phyloP scores from a whole-genome alignment of 1,140 invertebrate genomes.

The Leptonema lineaticorne region DNA sequence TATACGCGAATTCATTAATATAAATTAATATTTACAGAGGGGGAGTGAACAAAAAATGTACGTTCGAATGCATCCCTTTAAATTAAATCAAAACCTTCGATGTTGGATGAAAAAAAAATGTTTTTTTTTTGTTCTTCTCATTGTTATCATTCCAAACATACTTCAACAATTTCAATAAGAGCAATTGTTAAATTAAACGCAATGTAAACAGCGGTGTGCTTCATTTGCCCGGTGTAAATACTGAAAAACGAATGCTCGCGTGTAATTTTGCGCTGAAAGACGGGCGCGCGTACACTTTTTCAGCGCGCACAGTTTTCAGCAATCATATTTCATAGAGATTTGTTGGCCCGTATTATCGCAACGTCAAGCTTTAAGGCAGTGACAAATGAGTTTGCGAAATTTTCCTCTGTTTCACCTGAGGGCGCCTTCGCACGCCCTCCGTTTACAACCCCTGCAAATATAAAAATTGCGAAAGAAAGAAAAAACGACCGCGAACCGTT shows the following conservation, averaged over 20 bases:
- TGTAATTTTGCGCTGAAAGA: constrained; percentile 13
- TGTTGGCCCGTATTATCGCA: constrained; percentile 15
- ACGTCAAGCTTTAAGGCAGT: constrained; percentile 10
- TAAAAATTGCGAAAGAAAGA: not conserved
- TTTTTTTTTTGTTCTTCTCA: no score
- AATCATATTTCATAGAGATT: constrained; percentile 19
- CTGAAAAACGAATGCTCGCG: constrained; percentile 1
- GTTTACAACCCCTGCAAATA: not conserved
- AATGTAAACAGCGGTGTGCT: no score
- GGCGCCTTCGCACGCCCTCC: not conserved
- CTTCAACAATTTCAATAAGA: not conserved
- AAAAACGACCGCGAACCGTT: no score
- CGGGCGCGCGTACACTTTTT: constrained; percentile 27
- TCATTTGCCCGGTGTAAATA: not conserved
- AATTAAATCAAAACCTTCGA: no score
- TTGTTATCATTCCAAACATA: no score
- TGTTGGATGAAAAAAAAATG: no score
- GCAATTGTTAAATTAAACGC: no score
- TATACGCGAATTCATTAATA: no score
- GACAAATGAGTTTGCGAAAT: constrained; percentile 18
- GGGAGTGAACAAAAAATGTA: no score
- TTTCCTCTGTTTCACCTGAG: constrained; percentile 12
- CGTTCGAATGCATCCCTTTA: no score
- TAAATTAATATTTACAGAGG: no score
- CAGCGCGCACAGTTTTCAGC: not conserved